These are phyloP conservation scores for Cyclophora punctaria DNA, from an alignment of 2,888 invertebrate genomes.

Conservation along the genomic window DNA sequence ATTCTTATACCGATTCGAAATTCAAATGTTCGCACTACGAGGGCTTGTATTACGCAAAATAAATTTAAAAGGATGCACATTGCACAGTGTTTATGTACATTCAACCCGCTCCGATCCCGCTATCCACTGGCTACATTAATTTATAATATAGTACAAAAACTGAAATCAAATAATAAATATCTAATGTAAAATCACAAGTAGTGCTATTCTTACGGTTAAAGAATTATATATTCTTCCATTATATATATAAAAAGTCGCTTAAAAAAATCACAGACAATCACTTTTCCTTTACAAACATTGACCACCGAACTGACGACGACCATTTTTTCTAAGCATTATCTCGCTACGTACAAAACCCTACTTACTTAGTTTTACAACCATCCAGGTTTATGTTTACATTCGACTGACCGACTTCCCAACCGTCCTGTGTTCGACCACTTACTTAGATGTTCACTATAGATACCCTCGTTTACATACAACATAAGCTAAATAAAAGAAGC, in stretches of 20 bases:
- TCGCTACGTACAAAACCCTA: slow-evolving; percentile 72
- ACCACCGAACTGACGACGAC: slow-evolving; percentile 63
- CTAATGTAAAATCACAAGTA: slow-evolving; percentile 75
- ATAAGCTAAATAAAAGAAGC: slow-evolving; percentile 14
- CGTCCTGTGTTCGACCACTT: slow-evolving; percentile 37
- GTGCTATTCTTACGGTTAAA: slow-evolving; percentile 76
- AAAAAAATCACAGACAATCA: slow-evolving; percentile 77
- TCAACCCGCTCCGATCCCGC: slow-evolving; percentile 57
- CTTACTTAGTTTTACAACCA: slow-evolving; percentile 74
- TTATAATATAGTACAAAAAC: slow-evolving; percentile 62
- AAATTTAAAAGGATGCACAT: slow-evolving; percentile 33
- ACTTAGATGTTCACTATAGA: slow-evolving; percentile 43
- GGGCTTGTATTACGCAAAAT: slow-evolving; percentile 27
- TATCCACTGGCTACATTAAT: slow-evolving; percentile 48
- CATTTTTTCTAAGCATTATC: slow-evolving; percentile 69
- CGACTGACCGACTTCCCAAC: slow-evolving; percentile 34
- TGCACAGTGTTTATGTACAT: slow-evolving; percentile 50
- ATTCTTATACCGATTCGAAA: background rate
- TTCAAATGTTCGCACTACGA: slow-evolving; percentile 4
- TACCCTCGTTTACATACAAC: slow-evolving; percentile 39
- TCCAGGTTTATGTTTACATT: slow-evolving; percentile 60
- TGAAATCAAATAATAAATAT: slow-evolving; percentile 62
- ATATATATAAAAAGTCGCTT: slow-evolving; percentile 76
- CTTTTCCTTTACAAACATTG: slow-evolving; percentile 73
- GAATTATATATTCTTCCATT: slow-evolving; percentile 67